phyloP scores from a whole-genome alignment of 1,140 invertebrate species.

The Pogonus chalceus region DNA sequence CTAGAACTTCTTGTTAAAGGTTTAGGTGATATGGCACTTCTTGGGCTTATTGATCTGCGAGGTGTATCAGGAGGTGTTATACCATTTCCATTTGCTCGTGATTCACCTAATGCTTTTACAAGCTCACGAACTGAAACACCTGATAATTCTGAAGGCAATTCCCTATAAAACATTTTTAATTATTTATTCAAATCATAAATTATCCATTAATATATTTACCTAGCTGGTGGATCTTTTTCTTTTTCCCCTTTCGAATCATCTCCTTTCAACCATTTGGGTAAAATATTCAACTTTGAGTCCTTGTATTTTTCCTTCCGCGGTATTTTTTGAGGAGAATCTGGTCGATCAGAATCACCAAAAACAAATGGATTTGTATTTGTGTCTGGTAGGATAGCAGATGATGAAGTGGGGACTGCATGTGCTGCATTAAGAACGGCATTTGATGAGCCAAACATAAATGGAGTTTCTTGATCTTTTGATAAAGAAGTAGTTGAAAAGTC shows the following conservation, averaged over 20 bases:
- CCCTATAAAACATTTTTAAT: slow-evolving; percentile 5
- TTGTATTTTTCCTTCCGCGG: slow-evolving; percentile 38
- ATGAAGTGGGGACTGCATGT: slow-evolving; percentile 21
- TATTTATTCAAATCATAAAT: slow-evolving; percentile 8
- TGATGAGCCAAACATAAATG: slow-evolving; percentile 25
- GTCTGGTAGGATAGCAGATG: too few species aligned
- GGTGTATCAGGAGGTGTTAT: slow-evolving; percentile 64
- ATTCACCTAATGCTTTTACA: slow-evolving; percentile 63
- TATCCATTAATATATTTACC: slow-evolving; percentile 26
- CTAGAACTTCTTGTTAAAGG: slow-evolving; percentile 47
- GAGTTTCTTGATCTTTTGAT: neutral
- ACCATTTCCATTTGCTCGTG: slow-evolving; percentile 66
- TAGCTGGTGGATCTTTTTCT: slow-evolving; percentile 25
- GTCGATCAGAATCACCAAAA: slow-evolving; percentile 33
- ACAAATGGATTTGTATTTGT: slow-evolving; percentile 55
- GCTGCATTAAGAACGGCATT: slow-evolving; percentile 14
- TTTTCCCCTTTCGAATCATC: slow-evolving; percentile 38
- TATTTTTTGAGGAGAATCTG: slow-evolving; percentile 16
- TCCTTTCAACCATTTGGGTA: slow-evolving; percentile 62
- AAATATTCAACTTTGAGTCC: slow-evolving; percentile 48
- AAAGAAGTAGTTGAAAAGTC: slow-evolving; percentile 42
- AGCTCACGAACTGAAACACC: slow-evolving; percentile 71
- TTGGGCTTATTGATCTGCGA: slow-evolving; percentile 44
- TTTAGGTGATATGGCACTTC: slow-evolving; percentile 38
- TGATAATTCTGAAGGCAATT: slow-evolving; percentile 47